Evolutionary conservation across 2,888 invertebrate genomes (phyloP), one percentile per base, ranked within the genome.

Genomic region (Anthrax anthrax): DNA sequence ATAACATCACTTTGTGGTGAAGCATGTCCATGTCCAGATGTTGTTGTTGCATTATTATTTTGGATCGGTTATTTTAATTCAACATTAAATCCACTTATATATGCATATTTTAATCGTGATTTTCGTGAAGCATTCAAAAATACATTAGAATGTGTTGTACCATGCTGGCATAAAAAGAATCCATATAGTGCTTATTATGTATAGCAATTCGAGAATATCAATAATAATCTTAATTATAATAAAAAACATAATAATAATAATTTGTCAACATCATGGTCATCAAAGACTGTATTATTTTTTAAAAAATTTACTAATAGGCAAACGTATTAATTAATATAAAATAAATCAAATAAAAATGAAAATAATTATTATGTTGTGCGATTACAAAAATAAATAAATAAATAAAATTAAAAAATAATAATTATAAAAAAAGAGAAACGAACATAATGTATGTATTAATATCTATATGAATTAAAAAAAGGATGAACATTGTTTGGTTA

Each of bases 61-160:
- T 97, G 95, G 96, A 87, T 96, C 58, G 96, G 97, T 50, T 97
- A 97, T 72, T 89, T 90, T 72, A 95, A 95, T 71, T 91, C 91
- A 14, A 89, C 90, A 44, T 74, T 95, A 48, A 96, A 96, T 69
- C 95, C 95, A 1, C 73, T 95, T 54, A 91, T 96, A 59, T 94
- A 92, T 70, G 94, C 94, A 52, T 92, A 91, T 69, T 94, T 92
- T 72, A 94, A 94, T 70, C 78, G 91, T 39, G 96, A 97, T 69
- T 96, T 97, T 69, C 80, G 96, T 64, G 88, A 90, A 68, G 95
- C 96, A 50, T 96, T 96, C 71, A 88, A 87, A 69, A 87, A 88
- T 65, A 90, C 90, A 37, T 73, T 91, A 52, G 80, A 84, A 68
- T 86, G 86, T 64, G 83, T 86, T 19, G 73, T 90, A 61, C 96